phyloP scores from a whole-genome alignment of 92 coral and sea anemone species.

The Zoanthus gigantus region DNA sequence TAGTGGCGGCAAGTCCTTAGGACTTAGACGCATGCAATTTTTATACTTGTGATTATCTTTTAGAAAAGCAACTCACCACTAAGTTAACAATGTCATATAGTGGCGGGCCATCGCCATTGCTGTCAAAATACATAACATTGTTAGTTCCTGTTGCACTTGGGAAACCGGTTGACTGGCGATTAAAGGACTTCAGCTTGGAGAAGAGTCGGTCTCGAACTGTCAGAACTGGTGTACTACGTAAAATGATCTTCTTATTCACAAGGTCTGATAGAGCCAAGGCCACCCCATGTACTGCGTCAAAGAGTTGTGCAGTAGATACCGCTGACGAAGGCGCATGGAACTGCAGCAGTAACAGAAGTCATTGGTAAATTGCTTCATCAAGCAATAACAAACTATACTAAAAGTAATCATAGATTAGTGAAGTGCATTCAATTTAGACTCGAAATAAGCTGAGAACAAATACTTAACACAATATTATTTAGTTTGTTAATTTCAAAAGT shows the following conservation, averaged over 20 bases:
- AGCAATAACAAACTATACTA: neutral
- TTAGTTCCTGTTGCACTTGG: conserved; percentile 93
- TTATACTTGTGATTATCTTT: neutral
- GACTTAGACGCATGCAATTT: neutral
- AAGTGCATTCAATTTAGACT: too few relatives aligned
- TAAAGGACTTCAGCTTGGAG: conserved; percentile 79
- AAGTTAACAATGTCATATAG: conserved; percentile 92
- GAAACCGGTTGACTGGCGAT: conserved; percentile 77
- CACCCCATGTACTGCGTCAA: conserved; percentile 97
- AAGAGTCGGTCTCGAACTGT: conserved; percentile 90
- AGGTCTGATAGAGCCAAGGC: conserved; percentile 96
- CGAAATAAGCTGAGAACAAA: too few relatives aligned
- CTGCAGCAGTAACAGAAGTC: neutral
- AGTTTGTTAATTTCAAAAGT: too few relatives aligned
- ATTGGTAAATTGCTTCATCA: neutral
- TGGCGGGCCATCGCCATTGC: conserved; percentile 86
- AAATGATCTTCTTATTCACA: conserved; percentile 93
- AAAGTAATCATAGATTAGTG: too few relatives aligned
- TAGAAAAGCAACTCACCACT: conserved; percentile 69
- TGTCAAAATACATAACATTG: conserved; percentile 91
- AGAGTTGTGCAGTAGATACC: conserved; percentile 89
- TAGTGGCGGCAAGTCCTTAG: too few relatives aligned
- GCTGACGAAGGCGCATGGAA: conserved; percentile 82
- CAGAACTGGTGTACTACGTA: conserved; percentile 82
- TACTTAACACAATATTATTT: too few relatives aligned